Conservation (phyloP, 2,888 invertebrate genomes). For the Odontothrips loti region DNA sequence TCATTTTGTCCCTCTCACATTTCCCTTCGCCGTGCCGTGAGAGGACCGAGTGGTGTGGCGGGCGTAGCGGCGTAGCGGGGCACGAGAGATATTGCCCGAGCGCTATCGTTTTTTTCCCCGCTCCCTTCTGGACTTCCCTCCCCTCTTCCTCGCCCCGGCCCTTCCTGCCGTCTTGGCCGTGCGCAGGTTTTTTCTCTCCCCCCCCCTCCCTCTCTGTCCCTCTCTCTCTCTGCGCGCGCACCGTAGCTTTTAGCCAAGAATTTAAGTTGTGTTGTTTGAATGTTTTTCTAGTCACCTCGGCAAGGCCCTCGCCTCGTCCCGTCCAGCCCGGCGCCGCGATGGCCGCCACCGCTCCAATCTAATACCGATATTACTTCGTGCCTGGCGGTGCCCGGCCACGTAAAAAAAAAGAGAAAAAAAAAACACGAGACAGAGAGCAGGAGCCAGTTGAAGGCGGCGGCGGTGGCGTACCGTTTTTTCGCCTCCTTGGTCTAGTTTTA, state of each 20-base stretch:
- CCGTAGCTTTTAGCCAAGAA: slow-evolving; percentile 22
- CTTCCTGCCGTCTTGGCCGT: neutral
- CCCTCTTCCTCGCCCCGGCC: neutral
- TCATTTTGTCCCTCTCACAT: slow-evolving; percentile 15
- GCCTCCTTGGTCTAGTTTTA: no score
- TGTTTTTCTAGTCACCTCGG: slow-evolving; percentile 1
- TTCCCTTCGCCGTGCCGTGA: neutral
- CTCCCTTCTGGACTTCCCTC: neutral
- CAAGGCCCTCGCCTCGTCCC: no score
- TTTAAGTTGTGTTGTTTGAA: slow-evolving; percentile 25
- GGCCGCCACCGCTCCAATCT: no score
- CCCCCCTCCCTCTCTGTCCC: no score
- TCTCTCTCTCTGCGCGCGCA: neutral
- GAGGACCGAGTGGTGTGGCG: neutral
- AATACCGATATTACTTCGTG: neutral
- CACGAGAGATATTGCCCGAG: slow-evolving; percentile 18
- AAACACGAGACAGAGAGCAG: neutral
- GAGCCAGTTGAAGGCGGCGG: no score
- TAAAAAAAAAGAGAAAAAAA: neutral
- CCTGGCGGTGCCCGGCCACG: neutral
- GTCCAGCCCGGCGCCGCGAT: neutral
- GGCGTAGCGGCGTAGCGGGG: neutral
- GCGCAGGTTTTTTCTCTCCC: neutral
- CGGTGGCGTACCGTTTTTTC: no score
- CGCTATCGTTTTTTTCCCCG: neutral